Percentiles rank a stretch among this genome's conserved stretches.
Evolutionary conservation across 2,888 invertebrate species (phyloP).

Genomic region (Halictus ligatus): DNA sequence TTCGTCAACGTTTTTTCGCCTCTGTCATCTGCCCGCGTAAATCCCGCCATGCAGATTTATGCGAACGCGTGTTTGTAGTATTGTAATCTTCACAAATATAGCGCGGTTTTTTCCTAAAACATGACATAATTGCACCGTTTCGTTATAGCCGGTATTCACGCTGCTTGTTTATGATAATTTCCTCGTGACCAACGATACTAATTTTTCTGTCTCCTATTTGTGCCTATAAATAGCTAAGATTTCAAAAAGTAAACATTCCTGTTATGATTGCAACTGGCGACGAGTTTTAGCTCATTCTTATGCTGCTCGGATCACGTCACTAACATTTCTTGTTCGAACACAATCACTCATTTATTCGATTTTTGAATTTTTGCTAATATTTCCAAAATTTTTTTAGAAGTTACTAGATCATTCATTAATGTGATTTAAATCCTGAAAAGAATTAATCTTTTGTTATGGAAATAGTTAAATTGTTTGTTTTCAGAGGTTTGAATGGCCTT

Average conservation of each 20-base stretch:
- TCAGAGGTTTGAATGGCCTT: no score
- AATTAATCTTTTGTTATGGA: no score
- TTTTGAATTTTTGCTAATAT: no score
- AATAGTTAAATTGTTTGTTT: no score
- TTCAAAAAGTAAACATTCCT: background rate
- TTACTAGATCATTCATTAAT: no score
- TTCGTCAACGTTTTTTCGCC: background rate
- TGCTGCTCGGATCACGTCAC: background rate
- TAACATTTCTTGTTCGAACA: background rate
- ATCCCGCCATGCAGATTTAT: background rate
- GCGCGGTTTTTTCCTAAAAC: background rate
- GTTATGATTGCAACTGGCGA: background rate
- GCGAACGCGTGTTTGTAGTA: background rate
- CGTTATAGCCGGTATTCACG: background rate
- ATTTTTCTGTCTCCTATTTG: constrained; percentile 11
- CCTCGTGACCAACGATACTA: background rate
- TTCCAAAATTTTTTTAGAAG: no score
- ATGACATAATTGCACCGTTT: constrained; percentile 1
- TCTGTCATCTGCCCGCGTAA: background rate
- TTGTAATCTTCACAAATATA: constrained; percentile 2
- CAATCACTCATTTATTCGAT: background rate
- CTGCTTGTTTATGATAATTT: constrained; percentile 24
- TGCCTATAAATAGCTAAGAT: background rate
- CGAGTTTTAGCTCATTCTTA: background rate
- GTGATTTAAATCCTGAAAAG: no score